Evolutionary conservation across 2,888 invertebrate species (phyloP).

Genomic region (Carpatolechia fugitivella): DNA sequence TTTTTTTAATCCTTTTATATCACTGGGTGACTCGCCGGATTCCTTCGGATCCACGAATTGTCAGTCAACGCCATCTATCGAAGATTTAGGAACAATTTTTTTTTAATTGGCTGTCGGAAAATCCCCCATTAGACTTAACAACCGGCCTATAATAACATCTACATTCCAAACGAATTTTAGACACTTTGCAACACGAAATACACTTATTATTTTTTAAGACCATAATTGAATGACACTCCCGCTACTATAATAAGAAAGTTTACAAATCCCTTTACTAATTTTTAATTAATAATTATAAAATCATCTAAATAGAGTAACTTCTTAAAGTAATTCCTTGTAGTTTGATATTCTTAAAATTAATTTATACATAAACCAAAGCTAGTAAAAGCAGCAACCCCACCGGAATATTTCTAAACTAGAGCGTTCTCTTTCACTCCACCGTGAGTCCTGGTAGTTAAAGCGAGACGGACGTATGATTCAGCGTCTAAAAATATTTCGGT

Average conservation of each 20-base stretch:
- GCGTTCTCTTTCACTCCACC: background rate
- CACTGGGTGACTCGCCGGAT: too few species aligned
- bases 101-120: too few species aligned
- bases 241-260: background rate
- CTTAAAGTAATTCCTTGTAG: constrained; percentile 43
- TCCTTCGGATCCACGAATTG: too few species aligned
- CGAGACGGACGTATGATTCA: background rate
- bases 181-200: background rate
- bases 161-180: background rate
- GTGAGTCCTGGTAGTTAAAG: background rate
- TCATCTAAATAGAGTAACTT: constrained; percentile 20
- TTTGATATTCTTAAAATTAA: constrained; percentile 15
- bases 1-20: too few species aligned
- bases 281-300: background rate
- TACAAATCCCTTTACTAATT: background rate
- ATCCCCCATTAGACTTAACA: too few species aligned
- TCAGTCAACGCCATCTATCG: too few species aligned
- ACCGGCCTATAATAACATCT: too few species aligned
- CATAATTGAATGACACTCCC: background rate
- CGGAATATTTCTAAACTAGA: background rate
- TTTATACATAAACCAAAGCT: background rate
- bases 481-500: background rate
- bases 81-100: too few species aligned
- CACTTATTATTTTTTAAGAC: background rate
- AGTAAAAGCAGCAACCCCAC: background rate